These are phyloP conservation scores for Xestia xanthographa DNA, from an alignment of 2,888 invertebrate genomes.

Conservation along the genomic window DNA sequence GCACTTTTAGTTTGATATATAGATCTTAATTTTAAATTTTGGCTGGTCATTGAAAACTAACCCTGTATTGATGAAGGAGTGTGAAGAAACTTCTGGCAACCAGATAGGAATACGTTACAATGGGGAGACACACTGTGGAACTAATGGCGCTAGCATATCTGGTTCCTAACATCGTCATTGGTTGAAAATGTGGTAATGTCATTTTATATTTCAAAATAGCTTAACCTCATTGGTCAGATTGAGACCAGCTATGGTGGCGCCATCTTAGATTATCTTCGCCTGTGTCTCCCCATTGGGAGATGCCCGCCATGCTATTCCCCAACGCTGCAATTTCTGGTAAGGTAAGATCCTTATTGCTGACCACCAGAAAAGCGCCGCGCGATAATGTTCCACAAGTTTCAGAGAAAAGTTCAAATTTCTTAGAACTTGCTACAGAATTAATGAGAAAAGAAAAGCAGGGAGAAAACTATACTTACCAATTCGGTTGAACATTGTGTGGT, in stretches of 20 bases:
- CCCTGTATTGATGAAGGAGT: background rate
- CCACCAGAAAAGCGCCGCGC: background rate
- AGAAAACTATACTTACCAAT: constrained; percentile 93
- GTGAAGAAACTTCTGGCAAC: background rate
- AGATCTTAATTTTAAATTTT: too few species aligned
- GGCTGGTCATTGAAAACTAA: too few species aligned
- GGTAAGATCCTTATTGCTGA: background rate
- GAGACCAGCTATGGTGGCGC: too few species aligned
- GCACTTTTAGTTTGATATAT: too few species aligned
- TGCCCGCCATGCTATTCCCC: background rate
- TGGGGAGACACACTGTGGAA: too few species aligned
- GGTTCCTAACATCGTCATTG: too few species aligned
- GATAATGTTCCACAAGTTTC: background rate
- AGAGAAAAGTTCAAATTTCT: background rate
- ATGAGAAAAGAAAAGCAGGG: background rate
- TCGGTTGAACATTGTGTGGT: constrained; percentile 99
- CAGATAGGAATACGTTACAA: background rate
- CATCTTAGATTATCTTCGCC: too few species aligned
- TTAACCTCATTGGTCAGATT: too few species aligned
- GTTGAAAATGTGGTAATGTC: too few species aligned
- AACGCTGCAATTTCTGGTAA: background rate
- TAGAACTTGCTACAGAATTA: background rate
- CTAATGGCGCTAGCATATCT: too few species aligned
- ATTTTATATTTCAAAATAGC: too few species aligned
- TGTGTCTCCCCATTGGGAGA: too few species aligned